phyloP scores from a whole-genome alignment of 2,797 vertebrate species.

The Pseudocheirus occidentalis region DNA sequence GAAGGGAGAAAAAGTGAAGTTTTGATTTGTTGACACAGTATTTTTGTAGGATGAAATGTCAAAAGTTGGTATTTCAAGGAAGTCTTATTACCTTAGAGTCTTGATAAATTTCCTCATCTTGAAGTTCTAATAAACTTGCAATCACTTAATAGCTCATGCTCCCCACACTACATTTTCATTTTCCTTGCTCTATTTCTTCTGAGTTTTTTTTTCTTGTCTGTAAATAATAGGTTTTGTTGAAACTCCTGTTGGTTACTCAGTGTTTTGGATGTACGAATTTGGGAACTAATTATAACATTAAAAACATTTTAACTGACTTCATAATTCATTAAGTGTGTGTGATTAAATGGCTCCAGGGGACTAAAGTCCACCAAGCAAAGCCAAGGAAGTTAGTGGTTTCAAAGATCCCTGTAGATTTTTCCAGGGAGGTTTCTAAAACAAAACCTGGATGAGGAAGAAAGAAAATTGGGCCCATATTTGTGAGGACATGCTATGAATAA shows the following conservation, averaged over 20 bases:
- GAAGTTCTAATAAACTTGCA: conserved; percentile 59
- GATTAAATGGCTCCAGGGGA: conserved; percentile 8
- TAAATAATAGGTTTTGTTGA: conserved; percentile 50
- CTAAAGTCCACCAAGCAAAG: not conserved
- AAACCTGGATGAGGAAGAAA: conserved; percentile 18
- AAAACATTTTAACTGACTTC: conserved; percentile 40
- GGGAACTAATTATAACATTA: conserved; percentile 44
- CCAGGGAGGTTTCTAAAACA: conserved; percentile 8
- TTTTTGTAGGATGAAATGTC: conserved; percentile 28
- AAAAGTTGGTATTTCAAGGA: conserved; percentile 36
- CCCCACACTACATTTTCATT: conserved; percentile 50
- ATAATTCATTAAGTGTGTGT: conserved; percentile 31
- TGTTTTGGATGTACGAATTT: conserved; percentile 51
- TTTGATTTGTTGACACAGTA: conserved; percentile 24
- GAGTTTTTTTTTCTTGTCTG: conserved; percentile 43
- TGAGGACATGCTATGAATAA: not conserved
- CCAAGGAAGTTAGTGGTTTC: not conserved
- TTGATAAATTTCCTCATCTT: conserved; percentile 47
- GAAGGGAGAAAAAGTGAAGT: not conserved
- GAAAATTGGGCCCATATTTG: not conserved
- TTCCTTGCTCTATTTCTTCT: conserved; percentile 57
- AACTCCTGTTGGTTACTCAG: conserved; percentile 20
- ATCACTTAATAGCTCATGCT: conserved; percentile 41
- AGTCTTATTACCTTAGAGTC: conserved; percentile 46
- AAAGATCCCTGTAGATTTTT: conserved; percentile 5